Evolutionary conservation across 1,140 invertebrate species (phyloP).

Genomic region (Tetranychus urticae): DNA sequence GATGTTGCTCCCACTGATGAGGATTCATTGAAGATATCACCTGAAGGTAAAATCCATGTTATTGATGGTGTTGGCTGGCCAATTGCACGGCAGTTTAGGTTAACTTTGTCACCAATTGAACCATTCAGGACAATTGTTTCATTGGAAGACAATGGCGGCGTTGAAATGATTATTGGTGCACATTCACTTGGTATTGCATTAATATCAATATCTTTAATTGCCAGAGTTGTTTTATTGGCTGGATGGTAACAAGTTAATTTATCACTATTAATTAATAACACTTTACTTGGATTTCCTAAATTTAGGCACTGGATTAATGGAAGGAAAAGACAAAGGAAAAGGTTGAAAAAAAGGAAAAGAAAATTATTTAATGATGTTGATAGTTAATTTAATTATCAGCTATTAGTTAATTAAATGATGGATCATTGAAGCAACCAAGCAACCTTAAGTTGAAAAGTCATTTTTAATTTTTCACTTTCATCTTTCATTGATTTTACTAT

Average conservation of each 20-base stretch:
- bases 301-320: neutral
- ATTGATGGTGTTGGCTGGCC: conserved; percentile 22
- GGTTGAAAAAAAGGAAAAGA: neutral
- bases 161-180: neutral
- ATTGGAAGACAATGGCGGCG: neutral
- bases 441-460: too few species aligned
- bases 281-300: neutral
- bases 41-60: conserved; percentile 23
- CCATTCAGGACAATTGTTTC: conserved; percentile 14
- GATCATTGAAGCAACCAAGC: too few species aligned
- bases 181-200: neutral
- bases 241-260: neutral
- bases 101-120: conserved; percentile 21
- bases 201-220: neutral
- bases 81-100: conserved; percentile 22
- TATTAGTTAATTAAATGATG: too few species aligned
- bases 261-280: neutral
- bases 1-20: conserved; percentile 10
- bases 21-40: conserved; percentile 17
- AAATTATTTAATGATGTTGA: too few species aligned
- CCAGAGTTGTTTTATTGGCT: neutral
- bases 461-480: too few species aligned
- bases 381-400: too few species aligned
- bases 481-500: too few species aligned
- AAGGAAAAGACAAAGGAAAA: neutral